Base-by-base conservation (phyloP, 2,888 invertebrate species). In the Orthosia gothica region DNA sequence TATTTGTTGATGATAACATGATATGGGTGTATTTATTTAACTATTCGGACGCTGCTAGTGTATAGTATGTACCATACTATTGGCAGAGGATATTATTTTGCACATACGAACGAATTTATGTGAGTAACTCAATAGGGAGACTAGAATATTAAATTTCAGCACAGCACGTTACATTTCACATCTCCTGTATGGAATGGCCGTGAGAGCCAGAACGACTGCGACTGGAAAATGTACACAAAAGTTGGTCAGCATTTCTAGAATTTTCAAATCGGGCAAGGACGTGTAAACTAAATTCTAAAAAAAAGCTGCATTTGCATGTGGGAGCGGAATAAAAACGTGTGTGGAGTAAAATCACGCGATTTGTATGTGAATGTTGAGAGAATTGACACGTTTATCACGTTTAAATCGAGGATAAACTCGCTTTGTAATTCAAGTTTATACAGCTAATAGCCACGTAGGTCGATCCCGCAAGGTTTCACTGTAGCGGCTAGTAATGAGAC, bases 401-500 rank as follows among this genome's bases (percentile, higher is more conserved):
- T 26, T 26, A 26, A 2, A 26, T 1, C 3, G 26, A 26, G 26
- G 1, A 26, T 26, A 26, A 26, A 26, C 26, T 40, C 15, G 15
- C 13, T 59, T 54, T 54, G 58, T 40, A 23, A 40, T 61, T 40
- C 3, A 20, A 15, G 15, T 45, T 20, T 18, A 45, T n/a, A 50
- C 18, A 62, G n/a, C 47, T 63, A 52, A 32, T 55, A 63, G 18
- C 18, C 5, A 26, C 58, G n/a, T 13, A 16, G 13, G 63, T 67
- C 20, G 5, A 18, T 70, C 11, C 47, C 20, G 26, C 23, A 16
- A 52, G 26, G 26, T 26, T 26, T 26, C 26, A 26, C 26, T 26
- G 26, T 26, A 26, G 26, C 26, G 40, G 26, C 45, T 55, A 79
- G 52, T 80, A 83, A 83, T 71, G 69, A 69, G 23, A 76, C 62